Evolutionary conservation across 2,113 vertebrate species (phyloP).

Genomic region (Chrysemys picta): DNA sequence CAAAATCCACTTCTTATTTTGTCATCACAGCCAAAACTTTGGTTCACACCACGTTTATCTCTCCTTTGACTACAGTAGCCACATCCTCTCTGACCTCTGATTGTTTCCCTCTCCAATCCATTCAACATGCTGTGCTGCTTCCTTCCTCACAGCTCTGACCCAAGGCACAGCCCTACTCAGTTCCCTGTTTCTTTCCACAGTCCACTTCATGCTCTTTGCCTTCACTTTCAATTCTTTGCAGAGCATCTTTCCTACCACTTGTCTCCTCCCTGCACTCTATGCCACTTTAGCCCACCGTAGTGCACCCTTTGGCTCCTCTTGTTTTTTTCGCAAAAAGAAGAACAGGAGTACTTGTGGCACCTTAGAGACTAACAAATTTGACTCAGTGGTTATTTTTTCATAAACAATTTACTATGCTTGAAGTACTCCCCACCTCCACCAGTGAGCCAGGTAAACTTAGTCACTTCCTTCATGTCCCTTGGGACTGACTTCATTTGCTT

Average conservation of each 20-base stretch:
- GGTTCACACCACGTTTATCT: not conserved
- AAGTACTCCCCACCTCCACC: slow-evolving; percentile 26
- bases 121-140: not conserved
- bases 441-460: slow-evolving; percentile 29
- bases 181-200: not conserved
- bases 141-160: not conserved
- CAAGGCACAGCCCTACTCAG: not conserved
- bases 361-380: too few relatives aligned
- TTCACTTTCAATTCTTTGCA: not conserved
- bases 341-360: too few relatives aligned
- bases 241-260: not conserved
- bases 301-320: slow-evolving; percentile 39
- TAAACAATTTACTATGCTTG: not conserved
- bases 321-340: too few relatives aligned
- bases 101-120: slow-evolving; percentile 1
- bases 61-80: not conserved
- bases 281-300: not conserved
- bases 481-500: not conserved
- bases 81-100: not conserved
- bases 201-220: not conserved
- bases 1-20: not conserved
- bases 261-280: slow-evolving; percentile 6
- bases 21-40: not conserved
- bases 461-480: not conserved
- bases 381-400: not conserved